Evolutionary conservation across 2,797 vertebrate genomes (phyloP), one percentile per base, ranked within the genome.

Genomic region (Sebastes paucispinis): DNA sequence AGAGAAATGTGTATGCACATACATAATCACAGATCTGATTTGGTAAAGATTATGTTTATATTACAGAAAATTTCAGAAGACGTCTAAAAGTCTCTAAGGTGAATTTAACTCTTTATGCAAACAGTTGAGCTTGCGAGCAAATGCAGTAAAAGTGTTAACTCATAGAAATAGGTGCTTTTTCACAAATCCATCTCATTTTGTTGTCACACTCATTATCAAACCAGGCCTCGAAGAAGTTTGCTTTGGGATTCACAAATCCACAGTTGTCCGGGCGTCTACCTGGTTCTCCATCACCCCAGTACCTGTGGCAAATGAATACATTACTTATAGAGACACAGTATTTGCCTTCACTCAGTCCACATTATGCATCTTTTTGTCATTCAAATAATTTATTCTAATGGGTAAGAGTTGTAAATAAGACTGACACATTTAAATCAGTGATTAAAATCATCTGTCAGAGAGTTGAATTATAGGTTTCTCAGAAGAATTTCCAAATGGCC

Each of bases 281-380:
- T 27, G 91, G 91, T 50, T 93, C 85, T 20, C 83, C 83, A 0
- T 83, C 73, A 0, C 10, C 34, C 93, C 93, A 95, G 80, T 85
- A 93, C 77, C 94, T 94, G 79, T 39, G 82, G 50, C 7, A 82
- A 69, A 80, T 8, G 1, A n/a, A 63, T 3, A 79, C 2, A n/a
- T 73, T 63, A 63, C 22, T 5, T 50, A 68, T 7, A 52, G 25
- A 71, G 27, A 29, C 5, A 64, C 14, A 64, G 32, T 34, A n/a
- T 16, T 58, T 72, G 18, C 54, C 43, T 22, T 62, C 27, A 24
- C 20, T 7, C 18, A 25, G 14, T 60, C 50, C 50, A 52, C 20
- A 52, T 52, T 52, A n/a, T n/a, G 9, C 20, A 66, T 74, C 8
- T 43, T 66, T 32, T 34, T 20, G 22, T 4, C 10, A 25, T 39